Percentiles rank a stretch among this genome's conserved stretches.
These are phyloP conservation scores for Drosophila mimetica DNA, from an alignment of 2,888 invertebrate species.

Conservation along the genomic window DNA sequence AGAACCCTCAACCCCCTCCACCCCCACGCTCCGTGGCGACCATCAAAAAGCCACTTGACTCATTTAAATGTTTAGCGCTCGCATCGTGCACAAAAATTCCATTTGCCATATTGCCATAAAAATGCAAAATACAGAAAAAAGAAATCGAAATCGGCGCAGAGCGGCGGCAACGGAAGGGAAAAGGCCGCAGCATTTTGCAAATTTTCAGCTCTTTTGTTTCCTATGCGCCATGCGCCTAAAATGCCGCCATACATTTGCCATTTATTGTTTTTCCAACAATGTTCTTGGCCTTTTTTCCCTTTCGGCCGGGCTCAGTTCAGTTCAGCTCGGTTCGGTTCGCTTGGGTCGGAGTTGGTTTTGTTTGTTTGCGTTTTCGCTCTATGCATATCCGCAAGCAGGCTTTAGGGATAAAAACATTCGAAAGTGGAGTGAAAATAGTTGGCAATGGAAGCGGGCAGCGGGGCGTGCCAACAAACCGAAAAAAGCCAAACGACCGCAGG, in stretches of 20 bases:
- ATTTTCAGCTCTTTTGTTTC: slow-evolving; percentile 70
- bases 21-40: slow-evolving; percentile 7
- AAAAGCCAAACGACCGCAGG: slow-evolving; percentile 40
- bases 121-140: slow-evolving; percentile 56
- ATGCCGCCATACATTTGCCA: slow-evolving; percentile 76
- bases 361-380: slow-evolving; percentile 54
- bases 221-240: slow-evolving; percentile 70
- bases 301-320: neutral
- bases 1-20: slow-evolving; percentile 1
- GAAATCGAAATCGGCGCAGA: slow-evolving; percentile 16
- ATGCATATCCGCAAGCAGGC: slow-evolving; percentile 77
- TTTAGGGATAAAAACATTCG: slow-evolving; percentile 76
- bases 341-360: slow-evolving; percentile 38
- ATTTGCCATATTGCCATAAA: slow-evolving; percentile 75
- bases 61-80: slow-evolving; percentile 69
- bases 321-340: slow-evolving; percentile 9
- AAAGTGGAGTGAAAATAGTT: slow-evolving; percentile 76
- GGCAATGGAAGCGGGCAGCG: slow-evolving; percentile 41
- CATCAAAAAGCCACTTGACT: slow-evolving; percentile 68
- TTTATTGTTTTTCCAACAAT: slow-evolving; percentile 77
- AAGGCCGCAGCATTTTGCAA: slow-evolving; percentile 58
- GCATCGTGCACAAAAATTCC: slow-evolving; percentile 58
- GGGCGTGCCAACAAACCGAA: slow-evolving; percentile 28
- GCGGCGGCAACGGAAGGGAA: slow-evolving; percentile 10
- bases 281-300: slow-evolving; percentile 34